Percentiles rank a stretch among this genome's conserved stretches.
These are phyloP conservation scores for Pseudomyrmex flavicornis DNA, from an alignment of 1,140 invertebrate genomes.

Conservation along the genomic window DNA sequence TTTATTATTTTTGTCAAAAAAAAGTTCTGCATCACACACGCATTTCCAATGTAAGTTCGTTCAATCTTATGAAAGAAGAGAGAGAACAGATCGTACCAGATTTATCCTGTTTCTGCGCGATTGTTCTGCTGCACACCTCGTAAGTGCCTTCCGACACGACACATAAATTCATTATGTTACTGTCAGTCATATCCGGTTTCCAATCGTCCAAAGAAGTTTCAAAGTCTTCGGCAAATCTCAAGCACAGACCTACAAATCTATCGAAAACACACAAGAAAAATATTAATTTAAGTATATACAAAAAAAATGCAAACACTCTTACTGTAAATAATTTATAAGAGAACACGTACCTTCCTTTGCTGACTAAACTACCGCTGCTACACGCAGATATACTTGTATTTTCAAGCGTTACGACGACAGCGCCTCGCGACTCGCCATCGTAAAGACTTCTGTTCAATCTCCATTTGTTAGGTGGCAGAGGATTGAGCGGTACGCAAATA, in stretches of 20 bases:
- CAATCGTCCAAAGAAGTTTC: conserved; percentile 98
- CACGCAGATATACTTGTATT: conserved; percentile 96
- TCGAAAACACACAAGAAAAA: conserved; percentile 27
- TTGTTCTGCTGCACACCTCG: conserved; percentile 97
- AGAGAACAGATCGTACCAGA: conserved; percentile 82
- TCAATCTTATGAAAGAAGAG: background rate
- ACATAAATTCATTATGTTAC: conserved; percentile 96
- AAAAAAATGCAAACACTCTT: background rate
- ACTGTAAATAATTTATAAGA: no score
- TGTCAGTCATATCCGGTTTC: conserved; percentile 95
- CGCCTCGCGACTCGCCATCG: conserved; percentile 93
- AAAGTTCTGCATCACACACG: conserved; percentile 26
- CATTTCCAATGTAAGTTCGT: no score
- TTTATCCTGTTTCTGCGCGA: conserved; percentile 90
- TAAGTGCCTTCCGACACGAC: conserved; percentile 99
- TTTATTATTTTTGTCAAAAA: conserved; percentile 24
- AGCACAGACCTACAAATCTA: conserved; percentile 94
- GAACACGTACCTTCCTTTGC: conserved; percentile 87
- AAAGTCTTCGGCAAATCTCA: conserved; percentile 98
- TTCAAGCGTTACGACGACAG: conserved; percentile 97
- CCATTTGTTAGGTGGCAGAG: conserved; percentile 89
- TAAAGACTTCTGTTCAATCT: conserved; percentile 87
- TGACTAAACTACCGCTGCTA: conserved; percentile 91
- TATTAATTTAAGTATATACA: background rate
- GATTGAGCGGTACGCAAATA: conserved; percentile 96